These are phyloP conservation scores for Corvus cornix DNA, from an alignment of 2,113 vertebrate genomes.

Conservation along the genomic window DNA sequence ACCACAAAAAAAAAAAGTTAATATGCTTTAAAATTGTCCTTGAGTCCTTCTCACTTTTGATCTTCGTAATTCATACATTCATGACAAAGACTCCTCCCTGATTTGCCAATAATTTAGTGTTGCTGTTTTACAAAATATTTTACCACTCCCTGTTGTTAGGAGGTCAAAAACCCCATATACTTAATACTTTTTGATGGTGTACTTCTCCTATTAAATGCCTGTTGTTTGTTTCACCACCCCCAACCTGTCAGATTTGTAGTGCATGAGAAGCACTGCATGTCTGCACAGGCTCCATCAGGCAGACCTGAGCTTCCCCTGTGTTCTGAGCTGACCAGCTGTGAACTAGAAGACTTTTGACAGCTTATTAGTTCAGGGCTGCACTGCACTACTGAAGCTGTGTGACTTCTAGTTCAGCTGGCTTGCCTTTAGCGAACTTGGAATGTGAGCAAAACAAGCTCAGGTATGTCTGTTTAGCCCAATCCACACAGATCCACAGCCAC, in stretches of 20 bases:
- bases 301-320: neutral
- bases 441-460: conserved; percentile 17
- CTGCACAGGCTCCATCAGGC: neutral
- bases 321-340: conserved; percentile 5
- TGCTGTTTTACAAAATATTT: neutral
- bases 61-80: neutral
- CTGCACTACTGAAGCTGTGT: neutral
- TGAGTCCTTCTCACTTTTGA: neutral
- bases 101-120: neutral
- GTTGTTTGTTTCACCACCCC: neutral
- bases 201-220: neutral
- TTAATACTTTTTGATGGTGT: neutral
- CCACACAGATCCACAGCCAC: neutral
- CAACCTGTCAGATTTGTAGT: neutral
- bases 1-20: neutral
- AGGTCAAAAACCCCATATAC: neutral
- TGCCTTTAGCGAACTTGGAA: neutral
- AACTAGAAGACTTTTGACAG: conserved; percentile 18
- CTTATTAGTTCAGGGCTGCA: neutral
- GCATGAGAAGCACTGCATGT: neutral
- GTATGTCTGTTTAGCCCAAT: neutral
- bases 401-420: neutral
- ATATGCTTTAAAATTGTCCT: neutral
- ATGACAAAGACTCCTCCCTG: neutral
- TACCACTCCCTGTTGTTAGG: neutral